phyloP scores from a whole-genome alignment of 2,888 invertebrate species.

The Antheraea assamensis region DNA sequence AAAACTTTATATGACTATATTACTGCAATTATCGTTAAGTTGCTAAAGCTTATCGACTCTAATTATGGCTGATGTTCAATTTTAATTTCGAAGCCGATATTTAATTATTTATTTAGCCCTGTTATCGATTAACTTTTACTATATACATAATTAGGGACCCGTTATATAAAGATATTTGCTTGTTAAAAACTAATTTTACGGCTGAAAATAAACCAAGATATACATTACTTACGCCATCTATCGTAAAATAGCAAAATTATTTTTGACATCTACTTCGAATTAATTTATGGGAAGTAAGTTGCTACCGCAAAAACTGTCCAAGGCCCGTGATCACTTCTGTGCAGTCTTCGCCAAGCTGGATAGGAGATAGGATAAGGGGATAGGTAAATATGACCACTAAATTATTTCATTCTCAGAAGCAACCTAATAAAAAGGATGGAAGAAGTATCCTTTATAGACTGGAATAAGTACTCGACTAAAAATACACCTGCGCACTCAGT shows the following conservation, averaged over 20 bases:
- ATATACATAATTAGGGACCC: neutral
- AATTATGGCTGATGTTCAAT: no score
- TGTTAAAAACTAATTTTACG: neutral
- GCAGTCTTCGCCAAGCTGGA: neutral
- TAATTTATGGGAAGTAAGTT: neutral
- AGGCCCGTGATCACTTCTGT: neutral
- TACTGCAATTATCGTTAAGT: neutral
- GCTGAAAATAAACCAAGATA: neutral
- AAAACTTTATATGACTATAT: neutral
- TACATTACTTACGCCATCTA: conserved; percentile 5
- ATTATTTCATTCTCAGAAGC: neutral
- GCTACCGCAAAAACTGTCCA: neutral
- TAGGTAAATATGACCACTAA: neutral
- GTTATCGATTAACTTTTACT: no score
- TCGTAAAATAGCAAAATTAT: conserved; percentile 2
- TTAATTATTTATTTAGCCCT: no score
- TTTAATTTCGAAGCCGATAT: no score
- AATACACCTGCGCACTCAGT: neutral
- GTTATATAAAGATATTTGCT: neutral
- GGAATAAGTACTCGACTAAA: neutral
- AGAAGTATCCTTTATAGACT: neutral
- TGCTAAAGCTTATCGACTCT: neutral
- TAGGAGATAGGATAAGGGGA: neutral
- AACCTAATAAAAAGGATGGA: neutral
- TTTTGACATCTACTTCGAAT: neutral